Evolutionary conservation across 1,140 invertebrate species (phyloP).

Genomic region (Listronotus oregonensis): DNA sequence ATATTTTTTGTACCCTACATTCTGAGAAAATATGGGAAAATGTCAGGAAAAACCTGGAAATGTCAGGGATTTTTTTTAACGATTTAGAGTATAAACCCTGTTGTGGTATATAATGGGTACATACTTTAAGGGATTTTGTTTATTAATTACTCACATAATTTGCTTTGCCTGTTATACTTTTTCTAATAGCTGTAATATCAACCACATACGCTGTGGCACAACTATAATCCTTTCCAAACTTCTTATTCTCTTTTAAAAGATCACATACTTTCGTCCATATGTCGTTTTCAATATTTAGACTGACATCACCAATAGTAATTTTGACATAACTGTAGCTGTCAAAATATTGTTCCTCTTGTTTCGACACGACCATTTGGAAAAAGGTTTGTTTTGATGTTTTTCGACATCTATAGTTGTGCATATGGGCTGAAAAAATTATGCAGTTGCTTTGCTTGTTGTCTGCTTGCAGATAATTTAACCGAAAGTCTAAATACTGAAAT

Average conservation of each 20-base stretch:
- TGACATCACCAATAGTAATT: conserved; percentile 72
- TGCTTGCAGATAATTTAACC: conserved; percentile 69
- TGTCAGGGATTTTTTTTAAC: no score
- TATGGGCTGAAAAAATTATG: conserved; percentile 71
- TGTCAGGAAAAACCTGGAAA: no score
- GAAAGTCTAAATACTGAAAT: conserved; percentile 70
- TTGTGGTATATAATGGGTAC: background rate
- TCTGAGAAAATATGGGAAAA: no score
- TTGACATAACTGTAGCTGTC: conserved; percentile 73
- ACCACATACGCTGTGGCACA: conserved; percentile 35
- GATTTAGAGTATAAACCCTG: background rate
- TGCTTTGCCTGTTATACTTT: conserved; percentile 30
- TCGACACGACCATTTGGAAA: conserved; percentile 71
- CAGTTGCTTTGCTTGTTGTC: conserved; percentile 85
- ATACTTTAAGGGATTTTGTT: background rate
- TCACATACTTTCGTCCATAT: conserved; percentile 61
- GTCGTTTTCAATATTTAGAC: conserved; percentile 76
- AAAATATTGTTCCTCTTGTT: conserved; percentile 53
- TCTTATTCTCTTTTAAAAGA: conserved; percentile 41
- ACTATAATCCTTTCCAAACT: conserved; percentile 40
- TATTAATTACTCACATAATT: conserved; percentile 35
- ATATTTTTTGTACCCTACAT: no score
- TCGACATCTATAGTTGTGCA: conserved; percentile 35
- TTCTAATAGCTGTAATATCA: conserved; percentile 46
- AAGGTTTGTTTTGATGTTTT: conserved; percentile 58